Conservation (phyloP, 1,140 invertebrate genomes). For the Drosophila albomicans region DNA sequence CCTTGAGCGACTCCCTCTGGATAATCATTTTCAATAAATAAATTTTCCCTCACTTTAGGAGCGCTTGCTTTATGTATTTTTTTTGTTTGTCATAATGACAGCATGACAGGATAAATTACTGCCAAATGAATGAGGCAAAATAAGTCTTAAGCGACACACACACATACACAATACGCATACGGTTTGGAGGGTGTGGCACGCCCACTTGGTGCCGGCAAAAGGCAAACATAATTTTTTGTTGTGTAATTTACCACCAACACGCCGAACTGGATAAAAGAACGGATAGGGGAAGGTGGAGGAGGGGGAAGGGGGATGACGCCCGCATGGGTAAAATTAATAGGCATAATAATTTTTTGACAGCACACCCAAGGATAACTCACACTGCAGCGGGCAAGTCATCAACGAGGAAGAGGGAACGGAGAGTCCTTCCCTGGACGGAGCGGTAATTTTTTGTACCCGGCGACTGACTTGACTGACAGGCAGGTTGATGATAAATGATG, state of each 20-base stretch:
- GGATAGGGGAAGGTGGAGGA: conserved; percentile 1
- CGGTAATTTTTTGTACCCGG: conserved; percentile 48
- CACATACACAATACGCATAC: conserved; percentile 12
- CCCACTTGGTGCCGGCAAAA: conserved; percentile 75
- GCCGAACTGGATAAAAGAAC: conserved; percentile 18
- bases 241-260: conserved; percentile 78
- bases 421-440: conserved; percentile 31
- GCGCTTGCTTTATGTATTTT: conserved; percentile 60
- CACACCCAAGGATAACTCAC: conserved; percentile 81
- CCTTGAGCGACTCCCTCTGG: conserved; percentile 50
- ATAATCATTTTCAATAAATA: conserved; percentile 83
- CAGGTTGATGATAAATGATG: conserved; percentile 85
- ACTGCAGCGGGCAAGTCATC: conserved; percentile 68
- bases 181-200: conserved; percentile 47
- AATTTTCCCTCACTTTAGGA: conserved; percentile 59
- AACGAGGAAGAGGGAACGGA: conserved; percentile 5
- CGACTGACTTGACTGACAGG: conserved; percentile 79
- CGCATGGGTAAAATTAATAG: conserved; percentile 84
- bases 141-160: conserved; percentile 77
- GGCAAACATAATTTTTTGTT: conserved; percentile 82
- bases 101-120: conserved; percentile 85
- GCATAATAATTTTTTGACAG: conserved; percentile 85
- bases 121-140: conserved; percentile 82
- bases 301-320: conserved; percentile 45
- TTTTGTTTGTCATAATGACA: conserved; percentile 82